Base-by-base conservation (phyloP, 2,113 vertebrate species). In the Blennius ocellaris region DNA sequence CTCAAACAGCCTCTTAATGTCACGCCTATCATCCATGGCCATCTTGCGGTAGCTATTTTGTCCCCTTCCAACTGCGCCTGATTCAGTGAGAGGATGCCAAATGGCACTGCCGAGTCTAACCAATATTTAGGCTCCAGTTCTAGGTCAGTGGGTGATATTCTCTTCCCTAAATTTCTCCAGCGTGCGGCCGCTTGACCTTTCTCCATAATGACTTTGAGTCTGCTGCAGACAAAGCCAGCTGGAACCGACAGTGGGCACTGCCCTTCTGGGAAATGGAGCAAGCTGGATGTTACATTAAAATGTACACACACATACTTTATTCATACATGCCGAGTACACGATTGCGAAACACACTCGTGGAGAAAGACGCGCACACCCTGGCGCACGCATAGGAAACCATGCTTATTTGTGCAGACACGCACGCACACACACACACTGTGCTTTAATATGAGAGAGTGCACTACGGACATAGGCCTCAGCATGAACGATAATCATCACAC, bases 81-180 rank as follows among this genome's bases (percentile, higher is more conserved):
- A 83, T 78, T 72, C 70, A 76, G 54, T 70, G 50, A 59, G 36
- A 63, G 68, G 50, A 40, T 55, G 82, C 82, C 86, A 81, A 86
- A 83, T 75, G 78, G 78, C 84, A 76, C 77, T 51, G 44, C 55
- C 41, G 58, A 78, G 80, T 82, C 52, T 74, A 89, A 87, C 80
- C 67, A 55, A 82, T 57, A 68, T 84, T 88, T 73, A 82, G 83
- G 67, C 83, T 83, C 60, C 59, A 78, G 71, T 78, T 85, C 76
- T 90, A 80, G 89, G 91, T 90, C 88, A 92, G 85, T 87, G 85
- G 89, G 82, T 90, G 88, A 89, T 86, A 49, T 75, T 85, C 69
- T 78, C 37, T 72, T 63, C 61, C 45, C 48, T 40, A 17, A 54
- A 16, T 84, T 68, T 78, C 73, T 83, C 73, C 81, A 82, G 71